Conservation (phyloP, 2,797 vertebrate genomes). For the Phrynocephalus forsythii region DNA sequence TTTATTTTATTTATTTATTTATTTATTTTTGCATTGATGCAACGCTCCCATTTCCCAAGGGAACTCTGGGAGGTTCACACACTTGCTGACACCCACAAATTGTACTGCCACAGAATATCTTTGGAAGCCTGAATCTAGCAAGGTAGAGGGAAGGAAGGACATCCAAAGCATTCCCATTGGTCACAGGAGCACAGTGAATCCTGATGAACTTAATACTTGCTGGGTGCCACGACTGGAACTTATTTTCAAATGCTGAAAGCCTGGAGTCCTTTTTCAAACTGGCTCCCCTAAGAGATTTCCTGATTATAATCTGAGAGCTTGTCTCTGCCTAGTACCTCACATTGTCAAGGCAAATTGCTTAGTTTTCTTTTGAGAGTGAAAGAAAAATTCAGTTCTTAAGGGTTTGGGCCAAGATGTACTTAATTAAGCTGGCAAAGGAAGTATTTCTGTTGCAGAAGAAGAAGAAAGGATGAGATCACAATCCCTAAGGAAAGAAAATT, state of each 20-base stretch:
- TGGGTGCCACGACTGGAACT: neutral
- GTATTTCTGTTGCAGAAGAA: slow-evolving; percentile 35
- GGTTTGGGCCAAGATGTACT: slow-evolving; percentile 34
- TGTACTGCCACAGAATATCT: neutral
- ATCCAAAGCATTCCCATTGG: neutral
- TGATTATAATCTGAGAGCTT: neutral
- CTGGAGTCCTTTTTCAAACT: neutral
- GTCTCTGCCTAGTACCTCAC: slow-evolving; percentile 9
- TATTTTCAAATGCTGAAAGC: neutral
- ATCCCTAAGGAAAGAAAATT: neutral
- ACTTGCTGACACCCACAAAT: too few relatives aligned
- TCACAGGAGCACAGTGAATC: neutral
- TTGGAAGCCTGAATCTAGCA: neutral
- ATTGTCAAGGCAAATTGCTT: neutral
- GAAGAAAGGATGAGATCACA: neutral
- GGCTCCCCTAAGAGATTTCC: neutral
- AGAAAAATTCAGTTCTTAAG: neutral
- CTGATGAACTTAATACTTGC: neutral
- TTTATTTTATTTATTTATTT: too few relatives aligned
- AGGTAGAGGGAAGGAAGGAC: neutral
- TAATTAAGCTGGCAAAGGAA: slow-evolving; percentile 5
- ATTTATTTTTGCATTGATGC: too few relatives aligned
- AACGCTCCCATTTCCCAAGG: too few relatives aligned
- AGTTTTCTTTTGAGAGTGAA: neutral
- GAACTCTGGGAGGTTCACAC: too few relatives aligned